phyloP scores from a whole-genome alignment of 2,113 vertebrate genomes.

The Etheostoma spectabile region DNA sequence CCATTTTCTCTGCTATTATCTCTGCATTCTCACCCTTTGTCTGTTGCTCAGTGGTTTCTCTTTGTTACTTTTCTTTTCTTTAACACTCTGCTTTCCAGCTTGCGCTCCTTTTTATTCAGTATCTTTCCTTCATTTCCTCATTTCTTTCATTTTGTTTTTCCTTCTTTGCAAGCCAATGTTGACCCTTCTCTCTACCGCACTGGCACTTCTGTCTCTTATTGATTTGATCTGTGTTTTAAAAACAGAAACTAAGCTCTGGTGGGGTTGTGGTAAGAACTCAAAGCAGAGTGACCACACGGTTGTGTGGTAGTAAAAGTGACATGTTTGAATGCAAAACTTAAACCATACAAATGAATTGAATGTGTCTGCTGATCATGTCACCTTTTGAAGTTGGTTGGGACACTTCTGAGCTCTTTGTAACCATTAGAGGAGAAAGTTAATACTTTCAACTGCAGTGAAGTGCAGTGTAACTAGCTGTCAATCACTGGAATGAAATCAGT shows the following conservation, averaged over 20 bases:
- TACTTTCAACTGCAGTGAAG: constrained; percentile 29
- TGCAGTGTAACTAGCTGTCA: constrained; percentile 15
- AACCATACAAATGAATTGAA: neutral
- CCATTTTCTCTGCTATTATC: constrained; percentile 1
- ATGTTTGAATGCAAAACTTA: neutral
- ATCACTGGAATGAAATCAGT: neutral
- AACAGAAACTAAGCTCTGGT: neutral
- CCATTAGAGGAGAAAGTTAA: constrained; percentile 19
- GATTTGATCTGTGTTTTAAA: neutral
- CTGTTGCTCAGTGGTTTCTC: neutral
- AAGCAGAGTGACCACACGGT: neutral
- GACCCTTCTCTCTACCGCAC: neutral
- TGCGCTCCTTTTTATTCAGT: neutral
- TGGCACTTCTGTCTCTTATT: neutral
- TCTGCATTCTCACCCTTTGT: neutral
- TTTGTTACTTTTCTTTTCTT: neutral
- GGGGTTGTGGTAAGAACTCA: neutral
- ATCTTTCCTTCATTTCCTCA: neutral
- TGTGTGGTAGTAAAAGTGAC: neutral
- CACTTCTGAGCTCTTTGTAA: constrained; percentile 21
- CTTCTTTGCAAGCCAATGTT: neutral
- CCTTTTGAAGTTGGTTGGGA: neutral
- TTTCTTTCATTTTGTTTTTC: neutral
- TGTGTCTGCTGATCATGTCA: neutral
- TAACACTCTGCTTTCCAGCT: neutral